Conservation (phyloP, 1,140 invertebrate genomes). For the Steinernema khuongi region DNA sequence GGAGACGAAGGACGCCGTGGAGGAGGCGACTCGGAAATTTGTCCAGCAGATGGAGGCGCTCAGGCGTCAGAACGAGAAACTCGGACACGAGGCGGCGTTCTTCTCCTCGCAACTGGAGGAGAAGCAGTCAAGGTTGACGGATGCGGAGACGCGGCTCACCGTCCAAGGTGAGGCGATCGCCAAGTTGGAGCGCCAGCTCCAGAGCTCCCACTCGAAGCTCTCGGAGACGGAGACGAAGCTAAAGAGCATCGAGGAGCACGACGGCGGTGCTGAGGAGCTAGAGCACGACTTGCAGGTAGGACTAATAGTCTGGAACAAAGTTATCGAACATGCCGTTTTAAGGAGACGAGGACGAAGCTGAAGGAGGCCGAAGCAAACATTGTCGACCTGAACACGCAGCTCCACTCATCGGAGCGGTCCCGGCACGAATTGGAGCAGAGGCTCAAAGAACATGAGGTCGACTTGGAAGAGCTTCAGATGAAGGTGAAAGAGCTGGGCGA, state of each 20-base stretch:
- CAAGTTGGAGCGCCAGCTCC: background rate
- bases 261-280: background rate
- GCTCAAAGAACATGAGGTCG: background rate
- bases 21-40: background rate
- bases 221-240: background rate
- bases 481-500: background rate
- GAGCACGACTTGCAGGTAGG: background rate
- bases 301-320: too few relatives aligned
- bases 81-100: background rate
- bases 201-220: background rate
- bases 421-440: background rate
- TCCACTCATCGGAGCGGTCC: background rate
- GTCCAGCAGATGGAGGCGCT: background rate
- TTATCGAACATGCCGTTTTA: too few relatives aligned
- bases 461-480: background rate
- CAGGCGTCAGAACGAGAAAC: background rate
- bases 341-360: background rate
- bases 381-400: background rate
- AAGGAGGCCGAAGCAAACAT: background rate
- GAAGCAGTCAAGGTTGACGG: conserved; percentile 6
- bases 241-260: background rate
- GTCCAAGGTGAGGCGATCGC: background rate
- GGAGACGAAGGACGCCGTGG: conserved; percentile 1
- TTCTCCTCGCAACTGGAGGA: conserved; percentile 3
- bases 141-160: background rate